A percentile compares a stretch with the other conserved stretches of the same genome.
phyloP scores from a whole-genome alignment of 2,888 invertebrate species.

The Fissipunctia ypsillon region DNA sequence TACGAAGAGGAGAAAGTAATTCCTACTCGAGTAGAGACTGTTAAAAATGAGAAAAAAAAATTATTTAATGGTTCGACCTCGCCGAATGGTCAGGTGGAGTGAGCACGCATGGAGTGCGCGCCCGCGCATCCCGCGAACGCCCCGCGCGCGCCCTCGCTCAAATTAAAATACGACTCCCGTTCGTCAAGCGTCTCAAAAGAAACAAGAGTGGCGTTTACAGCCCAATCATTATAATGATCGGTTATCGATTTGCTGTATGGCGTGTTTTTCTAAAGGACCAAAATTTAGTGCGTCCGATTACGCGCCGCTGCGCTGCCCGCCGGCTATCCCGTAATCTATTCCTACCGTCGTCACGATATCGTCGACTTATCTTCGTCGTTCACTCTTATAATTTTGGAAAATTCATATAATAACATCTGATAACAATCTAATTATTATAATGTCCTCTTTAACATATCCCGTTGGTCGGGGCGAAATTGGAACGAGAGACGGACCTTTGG shows the following conservation, averaged over 20 bases:
- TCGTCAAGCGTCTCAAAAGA: conserved; percentile 83
- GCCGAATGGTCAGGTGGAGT: conserved; percentile 62
- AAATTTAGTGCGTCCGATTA: conserved; percentile 86
- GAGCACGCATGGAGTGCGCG: conserved; percentile 58
- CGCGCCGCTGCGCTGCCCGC: conserved; percentile 78
- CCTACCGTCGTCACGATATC: conserved; percentile 89
- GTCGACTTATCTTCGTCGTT: conserved; percentile 86
- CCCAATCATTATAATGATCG: conserved; percentile 89
- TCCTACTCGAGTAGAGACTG: conserved; percentile 46
- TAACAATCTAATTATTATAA: conserved; percentile 90
- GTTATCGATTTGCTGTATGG: conserved; percentile 89
- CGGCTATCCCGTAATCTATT: conserved; percentile 87
- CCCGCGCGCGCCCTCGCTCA: conserved; percentile 60
- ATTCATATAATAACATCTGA: conserved; percentile 90
- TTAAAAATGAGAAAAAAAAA: conserved; percentile 64
- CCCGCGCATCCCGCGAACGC: conserved; percentile 52
- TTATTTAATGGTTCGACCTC: conserved; percentile 60
- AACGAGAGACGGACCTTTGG: conserved; percentile 80
- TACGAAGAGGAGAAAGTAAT: conserved; percentile 55
- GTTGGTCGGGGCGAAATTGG: conserved; percentile 85
- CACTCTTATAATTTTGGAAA: conserved; percentile 88
- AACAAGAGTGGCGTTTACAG: conserved; percentile 86
- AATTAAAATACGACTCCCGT: conserved; percentile 86
- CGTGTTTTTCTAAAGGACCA: conserved; percentile 88
- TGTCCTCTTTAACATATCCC: conserved; percentile 90